Evolutionary conservation across 1,140 invertebrate species (phyloP).

Genomic region (Catajapyx aquilonaris): DNA sequence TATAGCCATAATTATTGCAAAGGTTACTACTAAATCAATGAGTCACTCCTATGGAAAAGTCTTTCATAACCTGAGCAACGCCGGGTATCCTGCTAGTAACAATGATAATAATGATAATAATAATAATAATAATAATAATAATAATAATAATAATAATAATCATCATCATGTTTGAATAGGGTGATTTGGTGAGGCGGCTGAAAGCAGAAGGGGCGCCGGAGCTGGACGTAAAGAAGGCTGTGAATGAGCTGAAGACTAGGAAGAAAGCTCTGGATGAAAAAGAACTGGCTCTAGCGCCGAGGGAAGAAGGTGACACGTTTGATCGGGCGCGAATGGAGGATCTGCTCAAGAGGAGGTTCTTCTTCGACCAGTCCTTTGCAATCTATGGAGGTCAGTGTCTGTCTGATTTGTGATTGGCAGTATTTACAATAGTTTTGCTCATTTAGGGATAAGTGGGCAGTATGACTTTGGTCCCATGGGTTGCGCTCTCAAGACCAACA

Average conservation of each 20-base stretch:
- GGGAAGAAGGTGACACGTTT: conserved; percentile 41
- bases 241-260: conserved; percentile 71
- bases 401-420: not conserved
- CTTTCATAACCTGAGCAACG: too few species aligned
- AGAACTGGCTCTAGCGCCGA: conserved; percentile 61
- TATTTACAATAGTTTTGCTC: conserved; percentile 4
- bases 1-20: too few species aligned
- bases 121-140: conserved; percentile 2
- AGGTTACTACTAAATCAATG: too few species aligned
- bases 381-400: conserved; percentile 78
- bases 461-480: conserved; percentile 99
- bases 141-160: too few species aligned
- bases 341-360: conserved; percentile 89
- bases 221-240: conserved; percentile 79
- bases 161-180: conserved; percentile 29
- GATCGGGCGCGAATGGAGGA: conserved; percentile 92
- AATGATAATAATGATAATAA: conserved; percentile 1
- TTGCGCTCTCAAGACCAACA: conserved; percentile 90
- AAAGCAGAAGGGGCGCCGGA: conserved; percentile 72
- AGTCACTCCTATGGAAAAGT: too few species aligned
- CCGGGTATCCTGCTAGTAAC: too few species aligned
- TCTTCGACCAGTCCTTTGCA: conserved; percentile 96
- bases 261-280: conserved; percentile 89
- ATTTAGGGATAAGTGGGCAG: conserved; percentile 41
- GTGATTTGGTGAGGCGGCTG: conserved; percentile 67